Evolutionary conservation across 2,888 invertebrate genomes (phyloP), one percentile per base, ranked within the genome.

Genomic region (Rhingia campestris): DNA sequence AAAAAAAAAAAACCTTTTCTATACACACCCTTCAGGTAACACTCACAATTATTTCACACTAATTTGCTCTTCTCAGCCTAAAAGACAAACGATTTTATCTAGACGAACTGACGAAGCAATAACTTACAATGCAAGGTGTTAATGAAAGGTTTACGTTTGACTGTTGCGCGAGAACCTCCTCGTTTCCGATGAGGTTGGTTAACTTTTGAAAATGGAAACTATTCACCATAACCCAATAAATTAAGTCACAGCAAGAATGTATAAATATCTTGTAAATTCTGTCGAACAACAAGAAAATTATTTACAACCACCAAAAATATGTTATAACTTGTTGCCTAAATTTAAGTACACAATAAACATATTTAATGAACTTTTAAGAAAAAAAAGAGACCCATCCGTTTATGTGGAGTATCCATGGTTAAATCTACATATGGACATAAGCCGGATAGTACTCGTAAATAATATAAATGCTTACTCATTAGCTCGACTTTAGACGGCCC

Each of bases 401-500:
- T n/a, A 33, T 53, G 9, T 35, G 2, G 9, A 32, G n/a, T 41
- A 5, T 4, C 9, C 22, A 22, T 22, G 22, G 22, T 22, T 22
- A 22, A 22, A 22, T 22, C 22, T 22, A 22, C 22, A 22, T 22
- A 22, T 22, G 22, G 22, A 9, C 10, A 45, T 45, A 45, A 12
- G 43, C 12, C 43, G n/a, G 58, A 56, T 51, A 43, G 49, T 59
- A 30, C 53, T 66, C 59, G 35, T 81, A 64, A 53, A 70, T 70
- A 76, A 61, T 56, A 77, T 43, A 43, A 63, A 76, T 73, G 47
- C 67, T 59, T 67, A 73, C 86, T 88, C 87, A 88, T 88, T 88
- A 88, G 87, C 86, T 81, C 75, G 87, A 85, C 86, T 87, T 88
- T 87, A 87, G 86, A 86, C 77, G 85, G 87, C 87, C 86, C 87